These are phyloP conservation scores for Tylochromis polylepis DNA, from an alignment of 2,113 vertebrate species.

Conservation along the genomic window DNA sequence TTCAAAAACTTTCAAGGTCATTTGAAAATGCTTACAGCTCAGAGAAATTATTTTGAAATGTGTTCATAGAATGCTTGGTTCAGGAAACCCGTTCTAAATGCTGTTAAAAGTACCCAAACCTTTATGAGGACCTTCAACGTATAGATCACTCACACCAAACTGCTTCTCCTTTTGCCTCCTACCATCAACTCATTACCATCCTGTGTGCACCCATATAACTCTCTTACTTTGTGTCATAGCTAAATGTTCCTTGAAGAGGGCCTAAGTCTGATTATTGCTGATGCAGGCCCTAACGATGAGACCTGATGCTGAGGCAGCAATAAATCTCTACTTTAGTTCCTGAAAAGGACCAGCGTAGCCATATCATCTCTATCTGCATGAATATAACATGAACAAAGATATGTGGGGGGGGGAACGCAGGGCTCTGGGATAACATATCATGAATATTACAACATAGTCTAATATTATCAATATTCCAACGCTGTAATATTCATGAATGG, in stretches of 20 bases:
- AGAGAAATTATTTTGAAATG: background rate
- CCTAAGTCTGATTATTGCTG: slow-evolving; percentile 8
- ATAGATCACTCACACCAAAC: background rate
- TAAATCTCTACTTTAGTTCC: background rate
- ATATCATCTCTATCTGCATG: slow-evolving; percentile 43
- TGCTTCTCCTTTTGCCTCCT: background rate
- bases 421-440: slow-evolving; percentile 34
- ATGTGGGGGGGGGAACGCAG: background rate
- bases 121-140: background rate
- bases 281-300: background rate
- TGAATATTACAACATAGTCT: slow-evolving; percentile 48
- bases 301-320: slow-evolving; percentile 18
- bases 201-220: background rate
- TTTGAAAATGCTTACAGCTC: background rate
- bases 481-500: slow-evolving; percentile 47
- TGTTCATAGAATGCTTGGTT: background rate
- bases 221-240: background rate
- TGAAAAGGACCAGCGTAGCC: slow-evolving; percentile 1
- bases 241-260: background rate
- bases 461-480: slow-evolving; percentile 51
- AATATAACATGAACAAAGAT: slow-evolving; percentile 50
- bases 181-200: background rate
- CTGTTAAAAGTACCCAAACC: background rate
- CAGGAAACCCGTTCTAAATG: background rate
- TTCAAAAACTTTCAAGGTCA: background rate